Base-by-base conservation (phyloP, 2,113 vertebrate species). In the Urocynchramus pylzowi region DNA sequence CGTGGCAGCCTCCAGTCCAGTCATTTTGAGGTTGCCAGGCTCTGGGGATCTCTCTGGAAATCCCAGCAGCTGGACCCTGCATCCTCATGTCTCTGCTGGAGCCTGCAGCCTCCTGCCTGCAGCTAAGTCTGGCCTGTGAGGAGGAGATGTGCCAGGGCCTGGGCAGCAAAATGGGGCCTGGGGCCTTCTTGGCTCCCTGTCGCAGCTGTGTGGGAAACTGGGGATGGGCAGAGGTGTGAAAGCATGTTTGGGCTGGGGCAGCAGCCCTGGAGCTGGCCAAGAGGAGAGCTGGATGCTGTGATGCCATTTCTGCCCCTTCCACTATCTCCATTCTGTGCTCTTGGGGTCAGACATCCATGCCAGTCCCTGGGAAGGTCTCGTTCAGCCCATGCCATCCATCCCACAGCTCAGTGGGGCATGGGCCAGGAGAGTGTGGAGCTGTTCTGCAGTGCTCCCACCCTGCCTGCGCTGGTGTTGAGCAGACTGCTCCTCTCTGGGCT, bases 261-360 rank as follows among this genome's bases (percentile, higher is more conserved):
- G 37, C 33, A 84, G 80, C 39, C 52, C 67, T n/a, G 57, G 52
- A 22, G 27, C 42, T 53, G 63, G 24, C 23, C 35, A 49, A 31
- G 44, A 54, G 41, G 24, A 76, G 81, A 49, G 9, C 0, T 69
- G 80, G 37, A 23, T 63, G 19, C 35, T 13, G 35, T 1, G 1
- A 22, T 31, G 45, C 5, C 1, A 22, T 47, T 81, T 73, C 45
- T 74, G 22, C 61, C 39, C 31, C 64, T 76, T 16, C 16, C 15
- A 2, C 2, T 22, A 0, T 28, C 45, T 60, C 47, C 47, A 45
- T 42, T 4, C 70, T 37, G 28, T 0, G 0, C 11, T 12, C 11
- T 20, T 6, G 4, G 52, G 35, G 35, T 59, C 6, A 6, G 75
- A 44, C 31, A 35, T 16, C 28, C 74, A 26, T 27, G 39, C 45